Conservation (phyloP, 1,140 invertebrate species). For the Mycetomoellerius zeteki region DNA sequence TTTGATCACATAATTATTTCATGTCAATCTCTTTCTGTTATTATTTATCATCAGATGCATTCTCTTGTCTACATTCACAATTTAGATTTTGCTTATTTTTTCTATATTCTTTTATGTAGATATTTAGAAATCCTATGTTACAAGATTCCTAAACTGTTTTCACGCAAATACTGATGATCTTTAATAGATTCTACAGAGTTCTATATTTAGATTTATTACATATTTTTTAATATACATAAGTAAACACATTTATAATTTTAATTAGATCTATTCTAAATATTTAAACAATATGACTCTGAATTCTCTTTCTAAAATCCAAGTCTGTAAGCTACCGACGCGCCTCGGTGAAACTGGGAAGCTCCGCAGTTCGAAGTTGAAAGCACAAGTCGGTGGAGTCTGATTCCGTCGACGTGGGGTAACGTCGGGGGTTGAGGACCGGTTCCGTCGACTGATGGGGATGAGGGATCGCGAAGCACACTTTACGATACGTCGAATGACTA, state of each 20-base stretch:
- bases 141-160: not conserved
- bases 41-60: not conserved
- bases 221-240: not conserved
- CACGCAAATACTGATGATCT: not conserved
- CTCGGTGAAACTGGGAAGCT: constrained; percentile 79
- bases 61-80: not conserved
- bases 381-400: constrained; percentile 54
- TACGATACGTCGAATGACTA: constrained; percentile 87
- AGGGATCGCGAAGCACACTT: constrained; percentile 83
- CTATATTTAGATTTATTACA: not conserved
- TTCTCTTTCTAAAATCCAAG: not conserved
- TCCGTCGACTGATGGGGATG: constrained; percentile 69
- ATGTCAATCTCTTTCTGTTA: not conserved
- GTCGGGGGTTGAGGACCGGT: constrained; percentile 65
- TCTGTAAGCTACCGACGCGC: constrained; percentile 82
- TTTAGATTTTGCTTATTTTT: not conserved
- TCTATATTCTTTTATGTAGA: not conserved
- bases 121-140: not conserved
- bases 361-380: constrained; percentile 41
- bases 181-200: not conserved
- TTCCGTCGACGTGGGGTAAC: constrained; percentile 59
- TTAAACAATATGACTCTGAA: not conserved
- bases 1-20: not conserved
- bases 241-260: not conserved
- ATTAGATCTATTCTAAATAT: not conserved